Evolutionary conservation across 2,888 invertebrate genomes (phyloP).

Genomic region (Ethmia dodecea): DNA sequence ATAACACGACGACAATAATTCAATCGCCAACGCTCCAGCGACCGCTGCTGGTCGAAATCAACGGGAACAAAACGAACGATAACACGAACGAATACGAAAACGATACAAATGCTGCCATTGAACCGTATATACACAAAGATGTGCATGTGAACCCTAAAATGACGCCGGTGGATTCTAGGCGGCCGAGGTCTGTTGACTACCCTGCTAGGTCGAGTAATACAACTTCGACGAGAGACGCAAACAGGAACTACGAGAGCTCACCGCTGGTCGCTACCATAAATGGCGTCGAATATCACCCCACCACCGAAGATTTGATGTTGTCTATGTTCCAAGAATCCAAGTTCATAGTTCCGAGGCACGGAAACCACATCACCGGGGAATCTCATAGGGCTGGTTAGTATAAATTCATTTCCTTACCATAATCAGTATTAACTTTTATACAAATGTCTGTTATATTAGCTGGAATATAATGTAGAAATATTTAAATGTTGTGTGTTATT

Average conservation of each 20-base stretch:
- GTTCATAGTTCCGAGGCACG: slow-evolving; percentile 60
- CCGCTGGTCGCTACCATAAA: slow-evolving; percentile 69
- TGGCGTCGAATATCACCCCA: slow-evolving; percentile 67
- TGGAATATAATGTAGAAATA: no score
- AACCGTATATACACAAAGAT: slow-evolving; percentile 70
- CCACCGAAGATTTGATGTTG: slow-evolving; percentile 66
- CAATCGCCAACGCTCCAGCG: slow-evolving; percentile 60
- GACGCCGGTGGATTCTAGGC: slow-evolving; percentile 62
- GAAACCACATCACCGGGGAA: slow-evolving; percentile 52
- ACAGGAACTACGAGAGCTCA: slow-evolving; percentile 59
- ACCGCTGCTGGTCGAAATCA: slow-evolving; percentile 60
- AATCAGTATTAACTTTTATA: no score
- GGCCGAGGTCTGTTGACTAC: slow-evolving; percentile 64
- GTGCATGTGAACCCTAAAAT: slow-evolving; percentile 75
- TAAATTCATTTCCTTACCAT: neutral
- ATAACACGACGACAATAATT: slow-evolving; percentile 42
- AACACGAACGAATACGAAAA: slow-evolving; percentile 45
- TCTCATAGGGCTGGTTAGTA: slow-evolving; percentile 61
- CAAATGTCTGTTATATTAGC: no score
- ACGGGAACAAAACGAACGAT: slow-evolving; percentile 44
- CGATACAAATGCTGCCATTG: slow-evolving; percentile 43
- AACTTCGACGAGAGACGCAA: slow-evolving; percentile 36
- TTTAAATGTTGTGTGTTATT: no score
- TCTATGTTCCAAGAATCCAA: slow-evolving; percentile 70
- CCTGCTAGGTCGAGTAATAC: slow-evolving; percentile 28